phyloP scores from a whole-genome alignment of 2,888 invertebrate species.

The Alsophila aescularia region DNA sequence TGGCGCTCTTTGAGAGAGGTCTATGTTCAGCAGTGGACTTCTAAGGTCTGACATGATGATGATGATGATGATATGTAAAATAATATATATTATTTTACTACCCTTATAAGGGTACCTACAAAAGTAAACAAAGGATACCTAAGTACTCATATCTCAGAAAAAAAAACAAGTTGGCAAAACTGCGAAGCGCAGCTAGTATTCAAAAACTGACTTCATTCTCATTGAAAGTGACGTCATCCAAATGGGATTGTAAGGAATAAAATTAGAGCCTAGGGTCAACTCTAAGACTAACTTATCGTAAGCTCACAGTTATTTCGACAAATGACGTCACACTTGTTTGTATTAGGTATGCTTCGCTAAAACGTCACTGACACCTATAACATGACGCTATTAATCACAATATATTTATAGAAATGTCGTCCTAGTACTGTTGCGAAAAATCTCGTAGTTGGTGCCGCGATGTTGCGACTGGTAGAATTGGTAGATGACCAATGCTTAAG shows the following conservation, averaged over 20 bases:
- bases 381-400: neutral
- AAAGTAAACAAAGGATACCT: too few relatives aligned
- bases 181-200: too few relatives aligned
- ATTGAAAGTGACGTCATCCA: too few relatives aligned
- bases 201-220: too few relatives aligned
- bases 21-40: too few relatives aligned
- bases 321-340: slow-evolving; percentile 6
- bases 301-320: slow-evolving; percentile 13
- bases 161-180: too few relatives aligned
- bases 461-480: neutral
- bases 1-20: too few relatives aligned
- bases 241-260: neutral
- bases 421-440: neutral
- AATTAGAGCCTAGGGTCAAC: slow-evolving; percentile 2
- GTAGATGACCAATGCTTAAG: neutral
- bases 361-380: neutral
- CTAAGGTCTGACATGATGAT: too few relatives aligned
- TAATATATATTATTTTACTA: too few relatives aligned
- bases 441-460: neutral
- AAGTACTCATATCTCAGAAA: too few relatives aligned
- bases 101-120: too few relatives aligned
- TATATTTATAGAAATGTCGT: slow-evolving; percentile 5
- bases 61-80: too few relatives aligned
- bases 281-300: slow-evolving; percentile 7
- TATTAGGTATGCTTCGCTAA: neutral